These are phyloP conservation scores for Stomatorhinus ivindoensis DNA, from an alignment of 2,113 vertebrate genomes.

Conservation along the genomic window DNA sequence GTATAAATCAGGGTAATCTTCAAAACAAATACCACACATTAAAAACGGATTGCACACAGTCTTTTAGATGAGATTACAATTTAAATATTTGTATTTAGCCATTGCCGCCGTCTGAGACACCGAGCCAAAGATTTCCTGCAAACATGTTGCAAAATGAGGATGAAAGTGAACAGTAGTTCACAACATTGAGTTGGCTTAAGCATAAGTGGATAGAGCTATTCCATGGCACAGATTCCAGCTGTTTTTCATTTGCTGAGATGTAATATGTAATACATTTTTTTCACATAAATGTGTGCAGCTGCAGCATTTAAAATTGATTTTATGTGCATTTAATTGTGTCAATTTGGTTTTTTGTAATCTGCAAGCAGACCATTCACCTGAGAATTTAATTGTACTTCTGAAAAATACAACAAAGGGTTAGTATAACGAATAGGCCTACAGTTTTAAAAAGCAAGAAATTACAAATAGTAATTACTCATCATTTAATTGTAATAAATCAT, in stretches of 20 bases:
- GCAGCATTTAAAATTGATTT: neutral
- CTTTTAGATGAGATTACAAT: neutral
- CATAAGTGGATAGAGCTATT: neutral
- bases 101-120: neutral
- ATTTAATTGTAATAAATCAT: neutral
- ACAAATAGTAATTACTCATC: neutral
- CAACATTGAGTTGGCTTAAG: neutral
- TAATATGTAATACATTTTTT: constrained; percentile 35
- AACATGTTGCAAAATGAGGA: constrained; percentile 8
- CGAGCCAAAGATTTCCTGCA: neutral
- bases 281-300: constrained; percentile 16
- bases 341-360: neutral
- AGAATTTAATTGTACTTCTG: neutral
- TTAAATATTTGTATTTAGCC: constrained; percentile 13
- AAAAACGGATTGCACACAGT: neutral
- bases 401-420: neutral
- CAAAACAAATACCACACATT: neutral
- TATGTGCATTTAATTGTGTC: neutral
- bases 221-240: neutral
- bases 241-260: neutral
- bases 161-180: neutral
- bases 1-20: neutral
- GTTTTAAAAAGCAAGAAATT: neutral
- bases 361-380: neutral
- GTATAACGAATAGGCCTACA: neutral